Evolutionary conservation across 1,140 invertebrate genomes (phyloP).

Genomic region (Limonius californicus): DNA sequence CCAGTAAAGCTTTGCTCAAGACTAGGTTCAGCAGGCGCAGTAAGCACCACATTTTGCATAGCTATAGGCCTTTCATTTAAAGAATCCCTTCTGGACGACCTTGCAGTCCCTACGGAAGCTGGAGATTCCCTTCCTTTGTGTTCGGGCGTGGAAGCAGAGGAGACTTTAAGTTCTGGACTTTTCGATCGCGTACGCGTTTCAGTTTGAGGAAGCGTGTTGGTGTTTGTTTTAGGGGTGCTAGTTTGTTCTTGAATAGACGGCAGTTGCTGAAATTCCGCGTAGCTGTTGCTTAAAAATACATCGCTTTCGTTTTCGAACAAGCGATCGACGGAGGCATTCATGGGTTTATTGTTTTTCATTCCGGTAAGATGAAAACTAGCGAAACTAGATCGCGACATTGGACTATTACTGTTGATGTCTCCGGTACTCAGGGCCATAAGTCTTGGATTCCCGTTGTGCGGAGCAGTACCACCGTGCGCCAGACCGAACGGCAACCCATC

Average conservation of each 20-base stretch:
- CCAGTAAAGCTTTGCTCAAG: conserved; percentile 60
- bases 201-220: conserved; percentile 31
- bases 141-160: conserved; percentile 55
- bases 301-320: conserved; percentile 77
- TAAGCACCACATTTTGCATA: conserved; percentile 39
- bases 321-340: conserved; percentile 88
- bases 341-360: conserved; percentile 72
- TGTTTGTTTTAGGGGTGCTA: conserved; percentile 46
- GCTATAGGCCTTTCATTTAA: conserved; percentile 53
- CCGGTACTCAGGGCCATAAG: conserved; percentile 66
- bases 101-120: conserved; percentile 52
- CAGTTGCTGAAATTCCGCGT: conserved; percentile 59
- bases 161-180: conserved; percentile 52
- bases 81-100: conserved; percentile 59
- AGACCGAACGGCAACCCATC: conserved; percentile 65
- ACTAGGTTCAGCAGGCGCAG: conserved; percentile 27
- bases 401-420: conserved; percentile 55
- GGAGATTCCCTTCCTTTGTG: conserved; percentile 56
- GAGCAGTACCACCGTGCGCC: conserved; percentile 28
- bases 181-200: conserved; percentile 42
- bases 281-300: conserved; percentile 65
- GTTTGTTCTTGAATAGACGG: conserved; percentile 56
- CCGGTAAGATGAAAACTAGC: conserved; percentile 80
- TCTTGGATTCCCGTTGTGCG: conserved; percentile 40
- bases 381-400: conserved; percentile 74